Conservation (phyloP, 2,888 invertebrate genomes). For the Ctenicera cuprea region DNA sequence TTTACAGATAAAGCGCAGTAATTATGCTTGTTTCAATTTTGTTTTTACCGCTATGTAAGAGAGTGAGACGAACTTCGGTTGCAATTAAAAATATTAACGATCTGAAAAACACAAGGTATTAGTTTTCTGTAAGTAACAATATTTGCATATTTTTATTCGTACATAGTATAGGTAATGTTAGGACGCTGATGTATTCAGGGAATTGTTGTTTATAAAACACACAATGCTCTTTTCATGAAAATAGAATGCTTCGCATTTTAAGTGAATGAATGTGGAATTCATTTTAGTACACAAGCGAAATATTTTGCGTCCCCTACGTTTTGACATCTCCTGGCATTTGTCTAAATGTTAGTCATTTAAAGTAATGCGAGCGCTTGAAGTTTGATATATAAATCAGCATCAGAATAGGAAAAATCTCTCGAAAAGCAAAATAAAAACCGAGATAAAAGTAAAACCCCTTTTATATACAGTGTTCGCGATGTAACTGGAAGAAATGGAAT, state of each 20-base stretch:
- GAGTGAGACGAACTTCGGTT: too few relatives aligned
- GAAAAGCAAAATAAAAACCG: constrained; percentile 20
- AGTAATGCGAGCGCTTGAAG: constrained; percentile 14
- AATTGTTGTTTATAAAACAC: too few relatives aligned
- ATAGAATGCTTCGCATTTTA: not conserved
- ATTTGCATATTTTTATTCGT: too few relatives aligned
- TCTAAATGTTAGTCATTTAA: constrained; percentile 25
- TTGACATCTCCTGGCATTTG: constrained; percentile 24
- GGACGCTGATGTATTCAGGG: too few relatives aligned
- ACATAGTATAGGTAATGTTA: too few relatives aligned
- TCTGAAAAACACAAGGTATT: too few relatives aligned
- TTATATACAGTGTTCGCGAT: constrained; percentile 11
- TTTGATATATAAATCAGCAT: constrained; percentile 29
- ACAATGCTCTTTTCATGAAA: not conserved
- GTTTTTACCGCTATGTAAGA: too few relatives aligned
- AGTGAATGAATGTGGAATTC: constrained; percentile 8
- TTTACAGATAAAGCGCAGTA: too few relatives aligned
- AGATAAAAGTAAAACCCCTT: constrained; percentile 18
- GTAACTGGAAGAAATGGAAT: constrained; percentile 19
- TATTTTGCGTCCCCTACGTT: constrained; percentile 25
- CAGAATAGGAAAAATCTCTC: constrained; percentile 16
- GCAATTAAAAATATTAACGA: too few relatives aligned
- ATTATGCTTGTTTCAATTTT: too few relatives aligned
- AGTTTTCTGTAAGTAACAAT: too few relatives aligned
- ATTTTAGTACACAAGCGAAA: constrained; percentile 1